A percentile compares a stretch with the other conserved stretches of the same genome.
These are phyloP conservation scores for Muscina levida DNA, from an alignment of 2,888 invertebrate species.

Conservation along the genomic window DNA sequence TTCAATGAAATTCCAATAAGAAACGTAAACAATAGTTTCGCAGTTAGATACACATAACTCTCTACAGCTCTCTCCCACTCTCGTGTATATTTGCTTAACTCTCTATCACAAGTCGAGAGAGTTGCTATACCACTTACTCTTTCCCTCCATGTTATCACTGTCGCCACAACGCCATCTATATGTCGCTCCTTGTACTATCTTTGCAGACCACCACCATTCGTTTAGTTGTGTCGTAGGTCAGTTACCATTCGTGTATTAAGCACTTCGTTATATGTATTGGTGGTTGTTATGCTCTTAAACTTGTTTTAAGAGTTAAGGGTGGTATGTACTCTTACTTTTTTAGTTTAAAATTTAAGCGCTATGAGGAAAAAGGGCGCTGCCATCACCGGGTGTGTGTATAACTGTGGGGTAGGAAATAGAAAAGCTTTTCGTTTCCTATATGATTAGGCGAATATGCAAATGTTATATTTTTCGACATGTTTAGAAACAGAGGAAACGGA, in stretches of 20 bases:
- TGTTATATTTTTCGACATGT: no score
- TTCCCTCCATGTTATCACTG: neutral
- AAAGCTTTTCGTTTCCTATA: constrained; percentile 32
- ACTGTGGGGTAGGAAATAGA: neutral
- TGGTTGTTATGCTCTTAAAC: constrained; percentile 51
- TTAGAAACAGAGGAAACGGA: neutral
- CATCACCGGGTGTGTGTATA: neutral
- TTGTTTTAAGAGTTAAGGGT: neutral
- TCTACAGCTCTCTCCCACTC: neutral
- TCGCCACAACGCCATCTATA: neutral
- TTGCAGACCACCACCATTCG: constrained; percentile 2
- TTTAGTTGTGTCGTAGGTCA: constrained; percentile 52
- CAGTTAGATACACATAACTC: no score
- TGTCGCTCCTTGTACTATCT: neutral
- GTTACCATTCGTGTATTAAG: constrained; percentile 4
- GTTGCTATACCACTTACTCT: neutral
- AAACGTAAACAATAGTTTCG: constrained; percentile 15
- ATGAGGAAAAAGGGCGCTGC: constrained; percentile 33
- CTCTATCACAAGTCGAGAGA: neutral
- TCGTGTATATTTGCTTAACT: neutral
- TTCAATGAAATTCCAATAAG: neutral
- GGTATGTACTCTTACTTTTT: neutral
- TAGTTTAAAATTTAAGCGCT: constrained; percentile 33
- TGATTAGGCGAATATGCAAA: constrained; percentile 41
- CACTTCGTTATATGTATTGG: neutral